These are phyloP conservation scores for Branchellion lobata DNA, from an alignment of 2,888 invertebrate species.

Conservation along the genomic window DNA sequence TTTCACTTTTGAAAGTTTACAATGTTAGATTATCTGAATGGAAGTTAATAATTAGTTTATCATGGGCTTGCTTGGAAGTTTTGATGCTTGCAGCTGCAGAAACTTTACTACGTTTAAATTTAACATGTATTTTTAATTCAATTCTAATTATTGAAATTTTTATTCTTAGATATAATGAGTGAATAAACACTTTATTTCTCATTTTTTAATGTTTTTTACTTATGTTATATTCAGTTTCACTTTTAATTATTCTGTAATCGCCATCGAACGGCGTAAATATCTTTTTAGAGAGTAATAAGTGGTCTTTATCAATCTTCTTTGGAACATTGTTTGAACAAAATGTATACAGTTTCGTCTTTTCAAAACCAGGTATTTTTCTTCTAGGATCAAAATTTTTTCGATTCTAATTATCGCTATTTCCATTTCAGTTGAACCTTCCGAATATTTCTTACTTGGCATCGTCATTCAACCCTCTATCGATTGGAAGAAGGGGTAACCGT, in stretches of 20 bases:
- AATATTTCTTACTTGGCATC: conserved; percentile 2
- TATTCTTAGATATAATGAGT: neutral
- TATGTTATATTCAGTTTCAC: neutral
- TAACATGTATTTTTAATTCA: too few species aligned
- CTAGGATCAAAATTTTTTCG: neutral
- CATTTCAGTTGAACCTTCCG: neutral
- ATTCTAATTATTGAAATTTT: neutral
- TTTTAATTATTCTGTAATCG: conserved; percentile 4
- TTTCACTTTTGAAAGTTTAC: neutral
- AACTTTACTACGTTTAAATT: neutral
- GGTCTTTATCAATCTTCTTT: neutral
- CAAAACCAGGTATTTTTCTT: neutral
- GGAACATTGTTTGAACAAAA: neutral
- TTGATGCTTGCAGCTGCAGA: conserved; percentile 3
- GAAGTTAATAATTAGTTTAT: neutral
- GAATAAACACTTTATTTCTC: neutral
- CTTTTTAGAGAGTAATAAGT: neutral
- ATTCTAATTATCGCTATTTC: neutral
- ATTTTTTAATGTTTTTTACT: neutral
- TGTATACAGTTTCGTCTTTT: neutral
- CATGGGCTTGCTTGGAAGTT: neutral
- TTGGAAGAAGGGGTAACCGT: neutral
- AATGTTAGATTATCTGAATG: too few species aligned
- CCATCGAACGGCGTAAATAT: neutral
- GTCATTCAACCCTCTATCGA: neutral